phyloP scores from a whole-genome alignment of 1,140 invertebrate genomes.

The Riptortus pedestris region DNA sequence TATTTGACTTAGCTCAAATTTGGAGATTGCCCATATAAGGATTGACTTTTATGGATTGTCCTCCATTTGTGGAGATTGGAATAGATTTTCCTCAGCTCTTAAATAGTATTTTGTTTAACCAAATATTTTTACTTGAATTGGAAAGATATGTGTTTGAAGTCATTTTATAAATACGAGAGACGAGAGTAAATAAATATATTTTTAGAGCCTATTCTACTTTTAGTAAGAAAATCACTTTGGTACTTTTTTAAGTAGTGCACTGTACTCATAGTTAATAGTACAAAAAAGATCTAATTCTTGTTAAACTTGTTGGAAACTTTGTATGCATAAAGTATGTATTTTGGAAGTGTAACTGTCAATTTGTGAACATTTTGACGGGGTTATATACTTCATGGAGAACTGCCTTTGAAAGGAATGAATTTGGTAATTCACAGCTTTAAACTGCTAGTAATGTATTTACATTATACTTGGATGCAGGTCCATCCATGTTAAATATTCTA shows the following conservation, averaged over 20 bases:
- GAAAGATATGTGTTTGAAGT: too few species aligned
- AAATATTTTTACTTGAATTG: constrained; percentile 10
- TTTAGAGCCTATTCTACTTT: constrained; percentile 7
- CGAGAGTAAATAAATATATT: constrained; percentile 3
- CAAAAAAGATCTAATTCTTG: too few species aligned
- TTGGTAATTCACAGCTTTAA: constrained; percentile 22
- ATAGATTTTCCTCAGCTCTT: neutral
- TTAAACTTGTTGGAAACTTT: too few species aligned
- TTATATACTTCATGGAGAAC: neutral
- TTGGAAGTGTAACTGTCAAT: too few species aligned
- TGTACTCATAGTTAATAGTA: neutral
- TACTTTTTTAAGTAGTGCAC: constrained; percentile 16
- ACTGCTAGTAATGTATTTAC: too few species aligned
- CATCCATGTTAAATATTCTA: too few species aligned
- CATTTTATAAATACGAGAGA: too few species aligned
- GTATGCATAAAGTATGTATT: neutral
- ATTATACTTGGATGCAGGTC: too few species aligned
- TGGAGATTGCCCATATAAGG: neutral
- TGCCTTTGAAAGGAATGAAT: neutral
- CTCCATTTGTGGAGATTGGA: too few species aligned
- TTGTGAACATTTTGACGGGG: too few species aligned
- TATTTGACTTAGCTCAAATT: constrained; percentile 8
- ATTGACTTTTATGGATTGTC: too few species aligned
- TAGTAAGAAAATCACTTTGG: constrained; percentile 2
- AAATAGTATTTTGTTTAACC: neutral